Evolutionary conservation across 2,113 vertebrate genomes (phyloP).

Genomic region (Sorex fumeus): DNA sequence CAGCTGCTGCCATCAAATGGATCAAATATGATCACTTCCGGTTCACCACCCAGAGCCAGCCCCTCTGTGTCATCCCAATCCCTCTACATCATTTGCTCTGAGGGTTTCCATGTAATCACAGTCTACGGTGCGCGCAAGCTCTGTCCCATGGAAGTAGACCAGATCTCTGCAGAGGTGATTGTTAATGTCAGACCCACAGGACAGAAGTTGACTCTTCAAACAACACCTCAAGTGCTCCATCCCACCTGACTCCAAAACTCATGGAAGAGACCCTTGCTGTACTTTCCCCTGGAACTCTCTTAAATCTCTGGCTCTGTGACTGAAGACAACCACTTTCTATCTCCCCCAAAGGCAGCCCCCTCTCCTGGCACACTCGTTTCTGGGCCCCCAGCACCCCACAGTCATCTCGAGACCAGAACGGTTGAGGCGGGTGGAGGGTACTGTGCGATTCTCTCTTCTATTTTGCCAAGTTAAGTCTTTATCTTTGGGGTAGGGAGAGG

Average conservation of each 20-base stretch:
- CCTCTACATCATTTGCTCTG: no score
- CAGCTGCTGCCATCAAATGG: neutral
- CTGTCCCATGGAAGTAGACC: no score
- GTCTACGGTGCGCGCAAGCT: no score
- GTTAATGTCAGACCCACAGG: neutral
- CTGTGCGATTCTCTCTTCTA: neutral
- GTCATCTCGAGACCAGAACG: neutral
- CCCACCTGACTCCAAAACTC: neutral
- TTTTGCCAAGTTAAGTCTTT: neutral
- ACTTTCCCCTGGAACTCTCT: fast-evolving
- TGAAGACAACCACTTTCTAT: neutral
- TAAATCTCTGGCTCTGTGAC: neutral
- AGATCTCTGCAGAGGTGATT: neutral
- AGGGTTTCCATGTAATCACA: no score
- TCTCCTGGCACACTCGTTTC: neutral
- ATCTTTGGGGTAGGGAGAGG: neutral
- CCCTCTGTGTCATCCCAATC: no score
- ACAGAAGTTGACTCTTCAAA: neutral
- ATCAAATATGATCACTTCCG: neutral
- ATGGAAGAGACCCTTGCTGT: neutral
- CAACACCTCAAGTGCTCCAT: neutral
- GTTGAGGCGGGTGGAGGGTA: no score
- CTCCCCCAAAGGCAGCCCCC: neutral
- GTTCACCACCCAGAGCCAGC: no score
- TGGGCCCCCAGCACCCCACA: neutral